Base-by-base conservation (phyloP, 2,113 vertebrate species). In the Mormyrus iriodes region DNA sequence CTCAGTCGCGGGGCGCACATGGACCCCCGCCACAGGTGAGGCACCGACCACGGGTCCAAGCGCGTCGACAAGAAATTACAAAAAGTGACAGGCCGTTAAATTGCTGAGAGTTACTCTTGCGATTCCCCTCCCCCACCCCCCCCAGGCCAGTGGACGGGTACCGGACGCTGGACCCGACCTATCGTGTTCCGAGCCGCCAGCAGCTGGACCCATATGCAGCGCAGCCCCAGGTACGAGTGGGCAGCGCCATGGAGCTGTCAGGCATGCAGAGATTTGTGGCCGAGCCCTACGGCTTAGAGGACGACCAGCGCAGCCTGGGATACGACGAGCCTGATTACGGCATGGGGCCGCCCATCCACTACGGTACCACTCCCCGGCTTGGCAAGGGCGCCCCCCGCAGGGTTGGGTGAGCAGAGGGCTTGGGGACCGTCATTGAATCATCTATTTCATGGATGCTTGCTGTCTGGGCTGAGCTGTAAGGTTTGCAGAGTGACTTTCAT, bases 251-350 rank as follows among this genome's bases (percentile, higher is more conserved):
- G 95, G 98, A 99, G 95, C 95, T 99, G 24, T 94, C 95, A 2
- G 90, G 93, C 73, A 89, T 95, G 0, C 97, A 96, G 49, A 96
- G 97, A 48, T 99, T 98, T 92, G 95, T 98, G 53, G 94, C 98
- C 0, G 97, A 99, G 84, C 96, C 97, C 0, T 99, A 99, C 0
- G 98, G 97, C 73, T 92, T 99, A 73, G 98, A 99, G 92, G 98
- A 99, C 0, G 98, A 99, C 92, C 97, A 98, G 92, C 97, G 97
- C 90, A 99, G 98, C n/a, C 88, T 98, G 92, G 98, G 97, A 88
- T 99, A 96, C 0, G 98, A 99, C 2, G 98, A 99, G 0, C 93
- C 97, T 1, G 98, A 99, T 92, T 99, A 98, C 0, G 96, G 97
- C 91, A 94, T 98, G 93, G 95, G 91, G n/a, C 93, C 92, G 8